phyloP scores from a whole-genome alignment of 2,797 vertebrate genomes.

The Premnoplex brunnescens region DNA sequence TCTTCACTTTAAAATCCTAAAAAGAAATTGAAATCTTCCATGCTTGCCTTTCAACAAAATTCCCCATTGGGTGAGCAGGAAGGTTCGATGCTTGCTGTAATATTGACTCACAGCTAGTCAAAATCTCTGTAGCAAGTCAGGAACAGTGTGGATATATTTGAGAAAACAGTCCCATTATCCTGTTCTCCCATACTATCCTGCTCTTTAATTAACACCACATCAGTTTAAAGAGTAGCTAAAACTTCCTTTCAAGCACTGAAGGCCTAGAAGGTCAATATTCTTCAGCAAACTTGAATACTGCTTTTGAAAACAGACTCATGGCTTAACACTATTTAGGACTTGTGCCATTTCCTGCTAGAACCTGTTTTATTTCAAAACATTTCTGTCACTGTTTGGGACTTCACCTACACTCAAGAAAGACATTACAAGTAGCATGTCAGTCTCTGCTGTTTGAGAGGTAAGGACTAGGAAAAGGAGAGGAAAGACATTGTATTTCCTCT shows the following conservation, averaged over 20 bases:
- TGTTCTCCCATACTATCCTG: not conserved
- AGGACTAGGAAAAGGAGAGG: not conserved
- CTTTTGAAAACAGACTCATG: not conserved
- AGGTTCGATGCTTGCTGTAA: not conserved
- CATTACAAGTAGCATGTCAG: not conserved
- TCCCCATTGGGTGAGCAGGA: not conserved
- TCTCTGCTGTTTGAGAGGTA: not conserved
- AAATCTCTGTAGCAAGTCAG: not conserved
- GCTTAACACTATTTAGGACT: not conserved
- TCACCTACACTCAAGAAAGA: not conserved
- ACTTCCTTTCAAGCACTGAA: not conserved
- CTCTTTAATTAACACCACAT: not conserved
- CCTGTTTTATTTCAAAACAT: not conserved
- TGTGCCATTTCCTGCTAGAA: not conserved
- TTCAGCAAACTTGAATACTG: not conserved
- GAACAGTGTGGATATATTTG: not conserved
- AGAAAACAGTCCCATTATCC: not conserved
- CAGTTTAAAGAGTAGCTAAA: not conserved
- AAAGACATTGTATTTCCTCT: not conserved
- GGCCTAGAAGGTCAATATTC: not conserved
- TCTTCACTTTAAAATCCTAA: not conserved
- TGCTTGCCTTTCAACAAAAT: not conserved
- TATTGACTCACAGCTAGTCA: not conserved
- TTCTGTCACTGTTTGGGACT: not conserved
- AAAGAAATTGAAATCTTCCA: not conserved